Conservation (phyloP, 2,797 vertebrate genomes). For the Gymnodraco acuticeps region DNA sequence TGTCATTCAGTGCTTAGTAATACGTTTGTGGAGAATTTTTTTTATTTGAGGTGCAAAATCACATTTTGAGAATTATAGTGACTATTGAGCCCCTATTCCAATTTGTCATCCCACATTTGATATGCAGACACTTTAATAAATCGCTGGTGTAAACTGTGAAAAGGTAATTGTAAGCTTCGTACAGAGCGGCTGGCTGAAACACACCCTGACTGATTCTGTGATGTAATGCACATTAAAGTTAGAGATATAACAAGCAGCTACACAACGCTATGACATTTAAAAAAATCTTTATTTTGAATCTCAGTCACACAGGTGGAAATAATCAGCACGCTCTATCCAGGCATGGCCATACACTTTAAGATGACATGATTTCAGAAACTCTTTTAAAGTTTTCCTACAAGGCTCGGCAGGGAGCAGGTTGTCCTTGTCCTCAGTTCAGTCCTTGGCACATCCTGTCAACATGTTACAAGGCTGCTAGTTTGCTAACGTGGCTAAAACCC, state of each 20-base stretch:
- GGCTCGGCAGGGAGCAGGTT: background rate
- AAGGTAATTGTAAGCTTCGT: slow-evolving; percentile 15
- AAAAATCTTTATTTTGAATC: background rate
- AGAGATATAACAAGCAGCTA: background rate
- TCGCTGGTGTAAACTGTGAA: slow-evolving; percentile 3
- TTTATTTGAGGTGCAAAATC: slow-evolving; percentile 11
- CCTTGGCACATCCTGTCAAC: background rate
- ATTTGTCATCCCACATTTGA: slow-evolving; percentile 7
- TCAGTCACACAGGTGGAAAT: background rate
- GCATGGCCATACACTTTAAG: background rate
- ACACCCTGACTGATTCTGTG: background rate
- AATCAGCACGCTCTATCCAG: background rate
- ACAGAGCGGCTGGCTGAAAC: background rate
- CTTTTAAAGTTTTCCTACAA: background rate
- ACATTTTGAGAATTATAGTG: slow-evolving; percentile 2
- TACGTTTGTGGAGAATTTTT: slow-evolving; percentile 4
- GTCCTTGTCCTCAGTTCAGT: background rate
- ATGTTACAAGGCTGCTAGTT: background rate
- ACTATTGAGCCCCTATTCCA: background rate
- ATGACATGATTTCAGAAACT: background rate
- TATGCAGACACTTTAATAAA: slow-evolving; percentile 14
- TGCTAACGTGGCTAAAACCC: too few species aligned
- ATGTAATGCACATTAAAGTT: background rate
- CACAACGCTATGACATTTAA: background rate
- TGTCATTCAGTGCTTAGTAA: background rate